A percentile compares a stretch with the other conserved stretches of the same genome.
These are phyloP conservation scores for Palloptera scutellata DNA, from an alignment of 2,888 invertebrate species.

Conservation along the genomic window DNA sequence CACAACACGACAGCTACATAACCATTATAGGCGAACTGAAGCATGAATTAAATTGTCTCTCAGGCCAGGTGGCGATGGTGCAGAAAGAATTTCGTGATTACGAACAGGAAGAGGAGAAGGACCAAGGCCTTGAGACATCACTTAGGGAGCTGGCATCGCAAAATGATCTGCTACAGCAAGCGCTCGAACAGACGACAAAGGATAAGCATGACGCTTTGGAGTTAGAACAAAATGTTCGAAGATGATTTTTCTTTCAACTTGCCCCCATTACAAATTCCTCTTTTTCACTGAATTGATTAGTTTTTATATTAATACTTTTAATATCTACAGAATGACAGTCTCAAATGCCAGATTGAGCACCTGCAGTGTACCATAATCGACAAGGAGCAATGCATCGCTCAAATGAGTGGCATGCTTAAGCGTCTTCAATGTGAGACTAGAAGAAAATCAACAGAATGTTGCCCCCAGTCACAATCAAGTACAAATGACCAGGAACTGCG, in stretches of 20 bases:
- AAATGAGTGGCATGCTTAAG: conserved; percentile 32
- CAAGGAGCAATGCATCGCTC: conserved; percentile 32
- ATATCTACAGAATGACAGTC: conserved; percentile 49
- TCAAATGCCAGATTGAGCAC: conserved; percentile 41
- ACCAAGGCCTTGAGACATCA: conserved; percentile 31
- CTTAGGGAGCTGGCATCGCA: conserved; percentile 48
- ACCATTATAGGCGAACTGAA: conserved; percentile 60
- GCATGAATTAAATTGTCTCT: conserved; percentile 56
- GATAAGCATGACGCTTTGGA: conserved; percentile 30
- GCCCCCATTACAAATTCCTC: not conserved
- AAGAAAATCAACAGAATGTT: conserved; percentile 14
- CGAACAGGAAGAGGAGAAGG: conserved; percentile 38
- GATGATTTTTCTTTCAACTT: not conserved
- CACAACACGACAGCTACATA: conserved; percentile 53
- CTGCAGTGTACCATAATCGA: conserved; percentile 35
- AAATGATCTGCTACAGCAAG: conserved; percentile 50
- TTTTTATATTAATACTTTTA: not conserved
- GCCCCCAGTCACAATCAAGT: conserved; percentile 1
- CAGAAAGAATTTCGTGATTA: conserved; percentile 45
- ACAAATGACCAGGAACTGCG: conserved; percentile 30
- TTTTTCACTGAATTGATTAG: not conserved
- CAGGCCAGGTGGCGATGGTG: conserved; percentile 54
- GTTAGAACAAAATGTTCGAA: conserved; percentile 40
- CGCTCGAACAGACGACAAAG: conserved; percentile 41
- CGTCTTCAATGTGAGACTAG: conserved; percentile 15